Conservation (phyloP, 2,888 invertebrate species). For the Apotomis betuletana region DNA sequence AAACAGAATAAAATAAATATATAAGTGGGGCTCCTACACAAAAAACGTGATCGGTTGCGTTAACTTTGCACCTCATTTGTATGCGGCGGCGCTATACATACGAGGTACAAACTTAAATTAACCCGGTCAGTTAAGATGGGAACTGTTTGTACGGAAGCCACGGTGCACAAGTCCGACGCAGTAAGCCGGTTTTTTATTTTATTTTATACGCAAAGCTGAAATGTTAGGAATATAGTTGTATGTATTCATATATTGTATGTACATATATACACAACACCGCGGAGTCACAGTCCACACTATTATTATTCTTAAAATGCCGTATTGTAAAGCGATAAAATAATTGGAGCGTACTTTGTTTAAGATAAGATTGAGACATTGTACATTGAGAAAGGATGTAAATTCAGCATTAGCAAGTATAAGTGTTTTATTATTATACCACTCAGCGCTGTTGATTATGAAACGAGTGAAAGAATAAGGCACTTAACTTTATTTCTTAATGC, state of each 20-base stretch:
- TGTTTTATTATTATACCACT: slow-evolving; percentile 34
- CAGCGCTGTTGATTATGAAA: slow-evolving; percentile 19
- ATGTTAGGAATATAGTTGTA: not conserved
- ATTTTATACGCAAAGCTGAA: no score
- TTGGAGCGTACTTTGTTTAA: slow-evolving; percentile 23
- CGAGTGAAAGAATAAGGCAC: slow-evolving; percentile 25
- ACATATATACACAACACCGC: not conserved
- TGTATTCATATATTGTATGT: not conserved
- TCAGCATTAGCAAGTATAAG: slow-evolving; percentile 36
- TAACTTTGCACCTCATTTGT: no score
- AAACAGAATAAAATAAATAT: no score
- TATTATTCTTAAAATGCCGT: not conserved
- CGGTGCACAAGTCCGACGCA: no score
- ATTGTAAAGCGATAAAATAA: slow-evolving; percentile 18
- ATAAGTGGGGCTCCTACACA: no score
- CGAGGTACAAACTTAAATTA: no score
- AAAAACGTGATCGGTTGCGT: no score
- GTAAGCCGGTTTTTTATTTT: no score
- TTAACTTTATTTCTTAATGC: slow-evolving; percentile 37
- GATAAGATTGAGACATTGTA: slow-evolving; percentile 34
- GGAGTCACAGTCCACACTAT: not conserved
- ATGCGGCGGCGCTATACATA: no score
- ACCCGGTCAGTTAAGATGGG: no score
- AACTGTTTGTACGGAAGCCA: no score
- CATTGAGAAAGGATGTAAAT: slow-evolving; percentile 35